Conservation (phyloP, 2,888 invertebrate species). For the Venusia cambrica region DNA sequence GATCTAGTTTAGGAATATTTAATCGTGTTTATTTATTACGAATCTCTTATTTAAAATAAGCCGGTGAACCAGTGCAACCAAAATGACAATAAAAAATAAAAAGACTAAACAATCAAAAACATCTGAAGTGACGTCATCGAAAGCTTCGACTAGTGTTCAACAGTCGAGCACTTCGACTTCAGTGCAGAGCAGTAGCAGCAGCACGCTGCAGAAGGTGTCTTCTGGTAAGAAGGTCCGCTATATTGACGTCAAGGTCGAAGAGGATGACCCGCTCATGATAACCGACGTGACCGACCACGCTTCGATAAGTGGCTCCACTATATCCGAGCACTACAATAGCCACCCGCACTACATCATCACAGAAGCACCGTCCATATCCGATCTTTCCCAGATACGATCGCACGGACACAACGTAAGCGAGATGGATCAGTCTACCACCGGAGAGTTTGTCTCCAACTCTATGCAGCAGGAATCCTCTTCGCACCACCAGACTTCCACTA, state of each 20-base stretch:
- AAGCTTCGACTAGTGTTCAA: conserved; percentile 73
- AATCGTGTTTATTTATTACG: conserved; percentile 52
- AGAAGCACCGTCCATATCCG: conserved; percentile 72
- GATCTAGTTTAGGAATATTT: conserved; percentile 56
- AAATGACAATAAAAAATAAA: conserved; percentile 81
- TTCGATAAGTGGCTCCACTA: conserved; percentile 70
- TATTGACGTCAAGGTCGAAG: conserved; percentile 78
- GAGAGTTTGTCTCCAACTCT: conserved; percentile 69
- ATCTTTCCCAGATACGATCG: conserved; percentile 66
- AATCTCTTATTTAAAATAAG: conserved; percentile 56
- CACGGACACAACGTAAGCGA: conserved; percentile 65
- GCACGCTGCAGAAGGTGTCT: conserved; percentile 66
- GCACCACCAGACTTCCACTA: conserved; percentile 67
- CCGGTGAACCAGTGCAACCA: conserved; percentile 53
- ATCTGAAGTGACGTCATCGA: conserved; percentile 62
- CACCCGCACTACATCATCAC: conserved; percentile 78
- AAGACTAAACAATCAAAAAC: conserved; percentile 75
- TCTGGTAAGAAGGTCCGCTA: conserved; percentile 76
- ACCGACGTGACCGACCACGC: conserved; percentile 73
- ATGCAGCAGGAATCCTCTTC: conserved; percentile 60
- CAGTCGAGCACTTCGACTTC: conserved; percentile 66
- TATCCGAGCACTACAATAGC: conserved; percentile 75
- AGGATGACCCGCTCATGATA: conserved; percentile 78
- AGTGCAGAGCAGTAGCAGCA: conserved; percentile 67
- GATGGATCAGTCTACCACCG: conserved; percentile 66